Evolutionary conservation across 2,113 vertebrate species (phyloP), one percentile per base, ranked within the genome.

Genomic region (Leptocoma aspasia): DNA sequence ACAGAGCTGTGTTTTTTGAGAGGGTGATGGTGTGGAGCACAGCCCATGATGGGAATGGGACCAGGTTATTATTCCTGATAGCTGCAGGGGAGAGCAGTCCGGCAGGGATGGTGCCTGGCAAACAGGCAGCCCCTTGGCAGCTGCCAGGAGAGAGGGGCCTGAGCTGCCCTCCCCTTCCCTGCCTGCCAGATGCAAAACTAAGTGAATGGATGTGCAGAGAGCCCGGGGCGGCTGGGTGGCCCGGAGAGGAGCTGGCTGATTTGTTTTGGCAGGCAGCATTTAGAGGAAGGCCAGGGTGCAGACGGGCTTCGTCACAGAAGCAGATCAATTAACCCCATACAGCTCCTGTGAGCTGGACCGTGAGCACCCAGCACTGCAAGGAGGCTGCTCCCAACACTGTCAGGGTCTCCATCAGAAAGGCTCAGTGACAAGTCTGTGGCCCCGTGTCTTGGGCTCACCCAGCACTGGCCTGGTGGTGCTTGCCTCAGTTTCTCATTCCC

Each of bases 291-390:
- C 96, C 82, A 59, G 89, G 64, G 31, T 13, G 9, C 80, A 89
- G 65, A 76, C 16, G 0, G 65, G 71, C 91, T 97, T 96, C 52
- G 3, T 95, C 95, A 96, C 82, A 94, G 78, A 95, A 96, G 88
- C 84, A 63, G 94, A 97, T 97, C 95, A 85, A 95, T 97, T 96
- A 97, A 95, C 83, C 81, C 83, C 85, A 66, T 90, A 31, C 73
- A 87, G 68, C 71, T 86, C 68, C 86, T 31, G 6, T 39, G n/a
- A 81, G 73, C 88, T 71, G 82, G 65, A 23, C 79, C 26, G 72
- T 7, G 12, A 92, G 77, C n/a, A 41, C 90, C 69, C 91, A 92
- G 86, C 56, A 6, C 81, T 63, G 82, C 79, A 39, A 90, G 86
- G 84, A 66, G 59, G 42, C 70, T 79, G 59, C 79, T 84, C 63